Percentiles rank a stretch among this genome's conserved stretches.
Evolutionary conservation across 2,113 vertebrate species (phyloP).

Genomic region (Ochotona curzoniae): DNA sequence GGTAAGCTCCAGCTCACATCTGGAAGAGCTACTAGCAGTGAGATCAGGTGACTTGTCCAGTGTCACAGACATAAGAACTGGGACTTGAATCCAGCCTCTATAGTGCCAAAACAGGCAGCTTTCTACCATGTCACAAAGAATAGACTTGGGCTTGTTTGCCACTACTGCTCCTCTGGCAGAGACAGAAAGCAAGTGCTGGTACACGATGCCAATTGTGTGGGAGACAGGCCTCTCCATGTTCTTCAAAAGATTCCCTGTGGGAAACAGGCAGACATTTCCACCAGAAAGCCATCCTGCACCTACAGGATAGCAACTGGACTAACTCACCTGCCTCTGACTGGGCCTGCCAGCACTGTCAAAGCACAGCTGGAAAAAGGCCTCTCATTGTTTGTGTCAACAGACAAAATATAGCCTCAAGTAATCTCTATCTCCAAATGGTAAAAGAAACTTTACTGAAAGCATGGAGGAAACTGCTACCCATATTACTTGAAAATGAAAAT

Average conservation of each 20-base stretch:
- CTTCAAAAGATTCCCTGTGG: neutral
- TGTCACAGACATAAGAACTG: neutral
- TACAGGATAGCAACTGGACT: neutral
- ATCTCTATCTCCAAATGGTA: neutral
- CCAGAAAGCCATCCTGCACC: neutral
- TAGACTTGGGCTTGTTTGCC: neutral
- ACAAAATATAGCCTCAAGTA: slow-evolving; percentile 22
- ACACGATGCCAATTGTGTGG: neutral
- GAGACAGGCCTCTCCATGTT: neutral
- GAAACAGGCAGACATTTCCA: neutral
- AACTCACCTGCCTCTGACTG: neutral
- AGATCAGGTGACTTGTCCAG: slow-evolving; percentile 17
- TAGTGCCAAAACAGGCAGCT: slow-evolving; percentile 1
- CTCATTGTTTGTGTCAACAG: neutral
- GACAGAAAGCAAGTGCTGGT: neutral
- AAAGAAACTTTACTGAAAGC: neutral
- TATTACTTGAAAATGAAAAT: slow-evolving; percentile 21
- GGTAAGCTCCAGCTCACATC: slow-evolving; percentile 15
- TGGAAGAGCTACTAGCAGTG: neutral
- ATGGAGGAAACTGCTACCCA: neutral
- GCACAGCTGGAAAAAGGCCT: neutral
- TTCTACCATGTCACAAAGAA: neutral
- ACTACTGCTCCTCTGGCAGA: neutral
- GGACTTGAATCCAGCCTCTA: neutral
- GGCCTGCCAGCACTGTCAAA: neutral